Percentiles rank a stretch among this genome's conserved stretches.
Evolutionary conservation across 2,113 vertebrate genomes (phyloP).

Genomic region (Smithornis capensis): DNA sequence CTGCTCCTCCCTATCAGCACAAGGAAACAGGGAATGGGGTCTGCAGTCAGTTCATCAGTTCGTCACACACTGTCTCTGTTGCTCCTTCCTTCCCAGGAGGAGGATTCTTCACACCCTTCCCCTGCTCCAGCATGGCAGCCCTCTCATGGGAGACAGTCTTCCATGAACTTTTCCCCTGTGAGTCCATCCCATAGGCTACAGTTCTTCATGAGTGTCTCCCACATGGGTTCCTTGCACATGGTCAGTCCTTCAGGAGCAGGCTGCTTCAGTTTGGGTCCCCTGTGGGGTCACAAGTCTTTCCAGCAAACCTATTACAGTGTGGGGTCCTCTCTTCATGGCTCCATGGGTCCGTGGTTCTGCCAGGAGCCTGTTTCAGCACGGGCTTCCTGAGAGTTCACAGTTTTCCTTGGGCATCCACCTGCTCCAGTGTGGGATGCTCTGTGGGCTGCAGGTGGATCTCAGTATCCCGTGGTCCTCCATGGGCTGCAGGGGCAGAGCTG

Average conservation of each 20-base stretch:
- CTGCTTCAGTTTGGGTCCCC: no score
- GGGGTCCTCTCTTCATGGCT: background rate
- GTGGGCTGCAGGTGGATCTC: background rate
- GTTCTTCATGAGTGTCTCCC: background rate
- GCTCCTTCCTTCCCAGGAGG: background rate
- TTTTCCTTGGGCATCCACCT: no score
- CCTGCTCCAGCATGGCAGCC: fast-evolving
- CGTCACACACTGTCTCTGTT: background rate
- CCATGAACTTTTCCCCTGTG: fast-evolving
- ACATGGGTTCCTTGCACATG: background rate
- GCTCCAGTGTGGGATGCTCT: background rate
- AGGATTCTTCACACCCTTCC: background rate
- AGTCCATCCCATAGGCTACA: background rate
- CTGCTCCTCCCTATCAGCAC: background rate
- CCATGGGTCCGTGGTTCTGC: background rate
- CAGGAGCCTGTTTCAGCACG: background rate
- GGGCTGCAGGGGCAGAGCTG: background rate
- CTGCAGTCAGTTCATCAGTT: background rate
- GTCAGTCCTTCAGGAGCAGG: background rate
- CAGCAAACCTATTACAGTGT: background rate
- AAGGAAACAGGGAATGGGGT: background rate
- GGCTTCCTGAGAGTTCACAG: no score
- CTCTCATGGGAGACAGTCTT: background rate
- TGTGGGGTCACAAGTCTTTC: background rate
- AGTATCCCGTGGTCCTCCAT: background rate